Base-by-base conservation (phyloP, 1,140 invertebrate genomes). In the Scaptomyza hsui region DNA sequence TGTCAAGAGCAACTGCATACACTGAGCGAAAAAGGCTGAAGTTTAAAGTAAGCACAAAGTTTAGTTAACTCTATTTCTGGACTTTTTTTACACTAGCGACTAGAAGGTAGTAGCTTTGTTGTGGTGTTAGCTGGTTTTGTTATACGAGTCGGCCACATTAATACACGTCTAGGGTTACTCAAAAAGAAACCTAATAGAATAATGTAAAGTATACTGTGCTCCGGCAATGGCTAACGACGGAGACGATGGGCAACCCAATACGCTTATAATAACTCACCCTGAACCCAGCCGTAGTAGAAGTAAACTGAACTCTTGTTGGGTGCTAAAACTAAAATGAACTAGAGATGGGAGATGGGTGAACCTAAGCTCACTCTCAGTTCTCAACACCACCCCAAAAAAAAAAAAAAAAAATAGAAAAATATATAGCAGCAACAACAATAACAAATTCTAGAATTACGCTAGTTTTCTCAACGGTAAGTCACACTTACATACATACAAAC, bases 241-340 rank as follows among this genome's bases (percentile, higher is more conserved):
- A 76, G 69, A 76, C 61, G 73, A 63, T 68, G 75, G 69, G 78
- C 67, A 83, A 88, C 75, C 59, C 82, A 88, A 88, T 88, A 88
- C 75, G 82, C 78, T 89, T 88, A 88, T 86, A 86, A 86, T 86
- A 86, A 86, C 82, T 86, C 78, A 86, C 82, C 82, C 82, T 86
- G 82, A 88, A 86, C 81, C 82, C 78, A 59, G 26, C 9, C 7
- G 26, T 29, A 9, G 26, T 29, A 3, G 12, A n/a, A n/a, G 82
- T 82, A 86, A 88, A 75, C 78, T 86, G 78, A 86, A 81, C 82
- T 79, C 72, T 10, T 16, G n/a, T 29, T 67, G 55, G 39, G 39
- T 62, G 42, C 41, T 78, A 72, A 67, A 67, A 68, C 82, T 88
- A 78, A 88, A 71, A 45, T 70, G 74, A 86, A 78, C 80, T 74